phyloP scores from a whole-genome alignment of 2,797 vertebrate species.

The Cyclopterus lumpus region DNA sequence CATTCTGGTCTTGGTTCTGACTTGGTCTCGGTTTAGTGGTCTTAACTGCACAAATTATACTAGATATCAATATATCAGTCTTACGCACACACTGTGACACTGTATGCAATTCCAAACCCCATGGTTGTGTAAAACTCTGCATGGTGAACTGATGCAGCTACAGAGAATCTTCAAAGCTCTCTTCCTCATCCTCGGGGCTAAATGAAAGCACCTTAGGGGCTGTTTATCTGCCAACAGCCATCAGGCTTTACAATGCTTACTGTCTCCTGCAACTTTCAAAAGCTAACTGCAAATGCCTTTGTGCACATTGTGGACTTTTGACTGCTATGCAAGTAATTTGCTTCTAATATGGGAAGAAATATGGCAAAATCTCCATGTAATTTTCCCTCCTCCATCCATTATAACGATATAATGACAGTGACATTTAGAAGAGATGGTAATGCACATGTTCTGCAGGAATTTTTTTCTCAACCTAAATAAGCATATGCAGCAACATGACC shows the following conservation, averaged over 20 bases:
- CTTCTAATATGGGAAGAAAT: conserved; percentile 8
- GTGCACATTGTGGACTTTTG: not conserved
- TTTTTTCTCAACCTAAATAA: not conserved
- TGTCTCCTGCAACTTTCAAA: not conserved
- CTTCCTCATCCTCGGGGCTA: not conserved
- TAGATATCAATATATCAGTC: not conserved
- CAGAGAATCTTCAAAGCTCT: conserved; percentile 3
- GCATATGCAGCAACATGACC: not conserved
- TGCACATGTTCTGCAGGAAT: not conserved
- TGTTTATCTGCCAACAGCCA: conserved; percentile 9
- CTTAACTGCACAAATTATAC: not conserved
- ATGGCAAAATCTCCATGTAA: not conserved
- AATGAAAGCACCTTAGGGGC: not conserved
- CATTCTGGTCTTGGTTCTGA: not conserved
- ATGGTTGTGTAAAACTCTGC: not conserved
- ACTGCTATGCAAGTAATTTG: conserved; percentile 2
- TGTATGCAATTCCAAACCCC: not conserved
- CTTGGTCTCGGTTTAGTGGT: not conserved
- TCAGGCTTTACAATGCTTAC: conserved; percentile 3
- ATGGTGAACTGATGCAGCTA: not conserved
- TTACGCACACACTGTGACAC: not conserved
- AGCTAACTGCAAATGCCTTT: not conserved
- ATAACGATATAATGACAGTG: not conserved
- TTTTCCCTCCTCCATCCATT: conserved; percentile 1
- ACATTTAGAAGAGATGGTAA: conserved; percentile 6